Evolutionary conservation across 2,797 vertebrate species (phyloP).

Genomic region (Pterois miles): DNA sequence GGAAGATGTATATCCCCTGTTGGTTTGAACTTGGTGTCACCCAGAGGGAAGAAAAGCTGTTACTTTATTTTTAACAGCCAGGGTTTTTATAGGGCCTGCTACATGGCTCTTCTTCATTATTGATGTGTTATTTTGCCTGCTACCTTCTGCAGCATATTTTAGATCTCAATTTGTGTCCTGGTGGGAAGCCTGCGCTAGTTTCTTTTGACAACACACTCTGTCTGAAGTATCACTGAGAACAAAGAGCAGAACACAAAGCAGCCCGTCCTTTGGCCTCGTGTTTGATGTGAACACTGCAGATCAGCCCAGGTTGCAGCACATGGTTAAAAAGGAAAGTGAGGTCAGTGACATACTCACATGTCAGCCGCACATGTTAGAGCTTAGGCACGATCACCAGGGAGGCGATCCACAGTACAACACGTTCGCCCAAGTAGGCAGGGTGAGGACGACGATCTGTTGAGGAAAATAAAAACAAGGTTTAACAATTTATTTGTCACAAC

Average conservation of each 20-base stretch:
- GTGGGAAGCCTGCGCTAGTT: not conserved
- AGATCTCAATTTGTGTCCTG: not conserved
- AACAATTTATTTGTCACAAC: conserved; percentile 35
- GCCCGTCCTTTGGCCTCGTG: not conserved
- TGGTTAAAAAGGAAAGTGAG: not conserved
- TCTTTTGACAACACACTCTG: not conserved
- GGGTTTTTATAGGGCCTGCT: conserved; percentile 31
- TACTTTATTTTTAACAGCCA: conserved; percentile 40
- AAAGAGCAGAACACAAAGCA: not conserved
- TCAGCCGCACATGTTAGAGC: not conserved
- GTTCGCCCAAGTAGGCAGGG: not conserved
- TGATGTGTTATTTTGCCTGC: conserved; percentile 32
- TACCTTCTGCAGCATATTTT: conserved; percentile 20
- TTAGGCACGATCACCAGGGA: too few species aligned
- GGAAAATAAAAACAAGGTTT: conserved; percentile 39
- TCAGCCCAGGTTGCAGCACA: not conserved
- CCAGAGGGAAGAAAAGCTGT: conserved; percentile 39
- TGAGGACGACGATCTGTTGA: conserved; percentile 22
- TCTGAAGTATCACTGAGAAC: not conserved
- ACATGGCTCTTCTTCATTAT: conserved; percentile 55
- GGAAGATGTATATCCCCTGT: conserved; percentile 26
- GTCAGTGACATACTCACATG: not conserved
- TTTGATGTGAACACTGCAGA: not conserved
- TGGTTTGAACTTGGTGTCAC: conserved; percentile 28
- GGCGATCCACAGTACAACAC: not conserved